Conservation (phyloP, 2,797 vertebrate genomes). For the Botia almorhae region DNA sequence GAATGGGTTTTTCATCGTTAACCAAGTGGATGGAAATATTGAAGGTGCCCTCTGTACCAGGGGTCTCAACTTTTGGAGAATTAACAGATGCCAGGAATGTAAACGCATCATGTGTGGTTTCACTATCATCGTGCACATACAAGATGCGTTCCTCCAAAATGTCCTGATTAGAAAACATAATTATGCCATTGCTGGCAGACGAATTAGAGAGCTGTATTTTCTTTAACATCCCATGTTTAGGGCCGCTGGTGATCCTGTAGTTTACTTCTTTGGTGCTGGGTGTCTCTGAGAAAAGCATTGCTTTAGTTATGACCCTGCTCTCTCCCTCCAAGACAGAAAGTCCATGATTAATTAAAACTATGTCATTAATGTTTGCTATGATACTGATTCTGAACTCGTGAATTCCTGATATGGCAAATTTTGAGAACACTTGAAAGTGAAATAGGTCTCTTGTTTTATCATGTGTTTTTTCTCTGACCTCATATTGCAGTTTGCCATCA, state of each 20-base stretch:
- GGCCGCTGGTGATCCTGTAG: constrained; percentile 79
- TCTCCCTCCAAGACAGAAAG: constrained; percentile 86
- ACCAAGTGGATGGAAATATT: constrained; percentile 83
- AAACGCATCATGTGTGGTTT: constrained; percentile 83
- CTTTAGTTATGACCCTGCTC: constrained; percentile 83
- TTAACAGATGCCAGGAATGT: constrained; percentile 71
- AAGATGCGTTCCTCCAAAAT: constrained; percentile 78
- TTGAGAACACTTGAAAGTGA: constrained; percentile 81
- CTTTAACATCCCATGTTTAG: constrained; percentile 81
- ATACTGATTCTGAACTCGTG: constrained; percentile 83
- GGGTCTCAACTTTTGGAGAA: constrained; percentile 51
- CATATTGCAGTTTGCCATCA: constrained; percentile 80
- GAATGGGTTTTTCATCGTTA: constrained; percentile 89
- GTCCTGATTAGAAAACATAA: constrained; percentile 84
- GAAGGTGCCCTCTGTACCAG: constrained; percentile 75
- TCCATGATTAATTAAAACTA: constrained; percentile 81
- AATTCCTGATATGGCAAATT: constrained; percentile 74
- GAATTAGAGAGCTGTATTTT: constrained; percentile 77
- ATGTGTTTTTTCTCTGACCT: constrained; percentile 69
- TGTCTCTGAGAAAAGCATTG: constrained; percentile 79
- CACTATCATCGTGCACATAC: constrained; percentile 89
- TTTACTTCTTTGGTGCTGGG: constrained; percentile 72
- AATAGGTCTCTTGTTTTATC: constrained; percentile 80
- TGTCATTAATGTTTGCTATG: constrained; percentile 70
- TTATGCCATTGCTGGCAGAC: constrained; percentile 69